A percentile compares a stretch with the other conserved stretches of the same genome.
These are phyloP conservation scores for Pseudococcus longispinus DNA, from an alignment of 2,888 invertebrate species.

Conservation along the genomic window DNA sequence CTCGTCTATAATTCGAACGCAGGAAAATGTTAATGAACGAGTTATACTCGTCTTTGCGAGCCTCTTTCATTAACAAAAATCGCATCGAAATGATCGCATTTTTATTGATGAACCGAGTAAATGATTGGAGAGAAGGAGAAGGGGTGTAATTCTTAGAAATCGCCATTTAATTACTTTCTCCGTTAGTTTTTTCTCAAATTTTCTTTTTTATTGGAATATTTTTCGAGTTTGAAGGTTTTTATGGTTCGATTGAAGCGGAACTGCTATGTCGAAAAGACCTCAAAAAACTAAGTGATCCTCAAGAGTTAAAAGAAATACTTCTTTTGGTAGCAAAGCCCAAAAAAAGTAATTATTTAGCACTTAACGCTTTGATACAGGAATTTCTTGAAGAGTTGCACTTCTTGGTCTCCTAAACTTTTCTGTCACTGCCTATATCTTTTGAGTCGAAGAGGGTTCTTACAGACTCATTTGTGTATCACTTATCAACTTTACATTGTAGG, in stretches of 20 bases:
- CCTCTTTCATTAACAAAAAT: neutral
- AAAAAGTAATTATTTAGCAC: too few species aligned
- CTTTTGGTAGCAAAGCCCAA: too few species aligned
- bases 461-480: too few species aligned
- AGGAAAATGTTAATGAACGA: slow-evolving; percentile 6
- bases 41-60: neutral
- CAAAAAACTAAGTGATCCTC: too few species aligned
- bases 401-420: too few species aligned
- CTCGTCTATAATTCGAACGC: neutral
- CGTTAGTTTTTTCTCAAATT: neutral
- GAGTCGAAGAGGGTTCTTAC: too few species aligned
- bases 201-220: neutral
- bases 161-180: neutral
- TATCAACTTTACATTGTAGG: too few species aligned
- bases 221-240: neutral
- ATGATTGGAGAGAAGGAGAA: neutral
- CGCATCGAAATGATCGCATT: neutral
- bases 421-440: too few species aligned
- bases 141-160: neutral
- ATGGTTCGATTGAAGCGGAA: neutral
- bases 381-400: too few species aligned
- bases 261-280: too few species aligned
- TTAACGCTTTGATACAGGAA: too few species aligned
- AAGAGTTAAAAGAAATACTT: too few species aligned
- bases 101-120: neutral